phyloP scores from a whole-genome alignment of 2,113 vertebrate species.

The Dicrurus megarhynchus region DNA sequence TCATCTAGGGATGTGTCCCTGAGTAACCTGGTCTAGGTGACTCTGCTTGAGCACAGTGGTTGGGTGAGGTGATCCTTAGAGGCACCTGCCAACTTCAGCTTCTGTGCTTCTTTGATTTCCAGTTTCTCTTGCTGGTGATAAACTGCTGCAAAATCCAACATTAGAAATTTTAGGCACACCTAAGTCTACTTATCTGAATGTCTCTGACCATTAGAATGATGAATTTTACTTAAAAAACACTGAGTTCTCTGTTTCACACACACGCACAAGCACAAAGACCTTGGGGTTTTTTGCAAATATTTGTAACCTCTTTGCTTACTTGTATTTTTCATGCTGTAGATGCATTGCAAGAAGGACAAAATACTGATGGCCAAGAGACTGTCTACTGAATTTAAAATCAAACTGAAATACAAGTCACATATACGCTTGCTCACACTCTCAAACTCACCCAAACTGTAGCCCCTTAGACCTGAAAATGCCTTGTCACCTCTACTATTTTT shows the following conservation, averaged over 20 bases:
- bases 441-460: not conserved
- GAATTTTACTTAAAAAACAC: not conserved
- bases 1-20: not conserved
- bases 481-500: not conserved
- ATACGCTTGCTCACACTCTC: not conserved
- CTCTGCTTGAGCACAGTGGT: not conserved
- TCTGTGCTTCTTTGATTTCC: not conserved
- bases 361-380: not conserved
- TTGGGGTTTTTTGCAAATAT: not conserved
- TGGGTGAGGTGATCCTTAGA: not conserved
- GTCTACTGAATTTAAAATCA: not conserved
- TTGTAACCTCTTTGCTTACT: not conserved
- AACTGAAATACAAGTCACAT: not conserved
- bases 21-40: not conserved
- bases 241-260: not conserved
- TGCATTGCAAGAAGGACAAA: not conserved
- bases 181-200: not conserved
- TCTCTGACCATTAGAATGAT: not conserved
- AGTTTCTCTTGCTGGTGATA: not conserved
- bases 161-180: not conserved
- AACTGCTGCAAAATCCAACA: not conserved
- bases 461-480: not conserved
- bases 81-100: not conserved
- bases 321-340: not conserved
- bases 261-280: no score